A percentile compares a stretch with the other conserved stretches of the same genome.
Evolutionary conservation across 2,797 vertebrate genomes (phyloP).

Genomic region (Selene dorsalis): DNA sequence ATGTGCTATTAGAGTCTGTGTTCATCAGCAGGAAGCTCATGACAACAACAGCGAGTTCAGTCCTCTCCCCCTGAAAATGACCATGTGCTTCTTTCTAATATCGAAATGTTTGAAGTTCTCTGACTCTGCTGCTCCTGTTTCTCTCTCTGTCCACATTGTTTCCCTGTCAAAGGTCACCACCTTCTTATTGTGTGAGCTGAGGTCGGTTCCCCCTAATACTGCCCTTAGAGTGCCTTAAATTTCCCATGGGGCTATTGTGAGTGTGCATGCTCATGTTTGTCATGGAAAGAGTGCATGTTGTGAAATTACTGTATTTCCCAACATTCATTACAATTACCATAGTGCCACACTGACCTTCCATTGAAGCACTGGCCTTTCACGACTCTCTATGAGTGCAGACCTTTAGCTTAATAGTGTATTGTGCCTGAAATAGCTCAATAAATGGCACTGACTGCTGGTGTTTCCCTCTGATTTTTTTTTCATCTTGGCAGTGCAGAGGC

Average conservation of each 20-base stretch:
- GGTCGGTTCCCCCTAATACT: slow-evolving; percentile 10
- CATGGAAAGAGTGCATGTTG: background rate
- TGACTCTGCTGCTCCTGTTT: background rate
- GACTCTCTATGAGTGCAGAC: slow-evolving; percentile 30
- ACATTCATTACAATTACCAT: slow-evolving; percentile 33
- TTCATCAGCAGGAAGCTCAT: background rate
- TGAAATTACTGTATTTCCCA: slow-evolving; percentile 27
- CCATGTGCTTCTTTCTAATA: background rate
- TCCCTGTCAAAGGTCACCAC: slow-evolving; percentile 57
- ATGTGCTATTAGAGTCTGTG: background rate
- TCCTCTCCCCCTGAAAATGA: background rate
- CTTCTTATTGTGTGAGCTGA: slow-evolving; percentile 29
- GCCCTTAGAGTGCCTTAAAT: slow-evolving; percentile 14
- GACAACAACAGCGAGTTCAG: background rate
- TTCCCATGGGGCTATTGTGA: slow-evolving; percentile 19
- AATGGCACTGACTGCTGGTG: slow-evolving; percentile 34
- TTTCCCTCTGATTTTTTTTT: slow-evolving; percentile 55
- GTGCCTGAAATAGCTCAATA: slow-evolving; percentile 64
- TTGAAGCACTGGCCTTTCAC: slow-evolving; percentile 63
- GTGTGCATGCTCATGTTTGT: background rate
- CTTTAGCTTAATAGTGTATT: slow-evolving; percentile 67
- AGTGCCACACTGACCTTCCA: slow-evolving; percentile 70
- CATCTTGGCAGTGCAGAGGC: slow-evolving; percentile 36
- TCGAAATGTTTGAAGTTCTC: background rate
- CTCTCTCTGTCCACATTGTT: slow-evolving; percentile 21